Percentiles rank a stretch among this genome's conserved stretches.
Conservation (phyloP, 1,140 invertebrate species). For the Drosophila sp. region DNA sequence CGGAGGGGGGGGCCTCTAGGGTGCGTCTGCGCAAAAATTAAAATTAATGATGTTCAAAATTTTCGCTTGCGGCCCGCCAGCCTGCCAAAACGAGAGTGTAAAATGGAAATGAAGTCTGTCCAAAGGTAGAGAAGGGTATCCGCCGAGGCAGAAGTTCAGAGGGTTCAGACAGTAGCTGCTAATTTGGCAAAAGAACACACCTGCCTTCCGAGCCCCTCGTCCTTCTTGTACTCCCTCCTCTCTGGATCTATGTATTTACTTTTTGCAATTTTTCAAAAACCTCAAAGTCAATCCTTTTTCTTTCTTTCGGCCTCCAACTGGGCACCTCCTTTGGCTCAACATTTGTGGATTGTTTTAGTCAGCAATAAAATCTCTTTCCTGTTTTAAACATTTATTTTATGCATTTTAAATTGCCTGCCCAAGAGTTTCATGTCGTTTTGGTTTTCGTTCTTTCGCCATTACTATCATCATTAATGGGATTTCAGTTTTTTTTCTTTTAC, state of each 20-base stretch:
- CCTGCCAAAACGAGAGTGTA: background rate
- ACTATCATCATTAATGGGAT: conserved; percentile 63
- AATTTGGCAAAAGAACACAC: conserved; percentile 59
- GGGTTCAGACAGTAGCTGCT: conserved; percentile 59
- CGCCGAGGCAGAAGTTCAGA: conserved; percentile 10
- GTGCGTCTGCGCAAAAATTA: conserved; percentile 77
- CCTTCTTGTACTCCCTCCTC: background rate
- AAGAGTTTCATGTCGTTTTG: conserved; percentile 47
- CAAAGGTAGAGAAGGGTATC: conserved; percentile 25
- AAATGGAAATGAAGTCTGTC: conserved; percentile 41
- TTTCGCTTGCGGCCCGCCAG: conserved; percentile 34
- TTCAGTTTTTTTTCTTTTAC: conserved; percentile 46
- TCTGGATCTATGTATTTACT: background rate
- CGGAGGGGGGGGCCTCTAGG: conserved; percentile 29
- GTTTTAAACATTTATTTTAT: conserved; percentile 56
- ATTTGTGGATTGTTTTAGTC: conserved; percentile 22
- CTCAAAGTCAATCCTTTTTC: conserved; percentile 24
- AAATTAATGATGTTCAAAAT: conserved; percentile 78
- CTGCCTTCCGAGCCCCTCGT: conserved; percentile 20
- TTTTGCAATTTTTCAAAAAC: conserved; percentile 40
- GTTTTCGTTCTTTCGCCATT: conserved; percentile 12
- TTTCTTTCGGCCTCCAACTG: conserved; percentile 19
- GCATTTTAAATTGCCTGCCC: conserved; percentile 52
- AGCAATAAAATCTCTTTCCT: conserved; percentile 30
- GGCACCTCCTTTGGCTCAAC: conserved; percentile 40